These are phyloP conservation scores for Capreolus pygargus DNA, from an alignment of 2,113 vertebrate species.

Conservation along the genomic window DNA sequence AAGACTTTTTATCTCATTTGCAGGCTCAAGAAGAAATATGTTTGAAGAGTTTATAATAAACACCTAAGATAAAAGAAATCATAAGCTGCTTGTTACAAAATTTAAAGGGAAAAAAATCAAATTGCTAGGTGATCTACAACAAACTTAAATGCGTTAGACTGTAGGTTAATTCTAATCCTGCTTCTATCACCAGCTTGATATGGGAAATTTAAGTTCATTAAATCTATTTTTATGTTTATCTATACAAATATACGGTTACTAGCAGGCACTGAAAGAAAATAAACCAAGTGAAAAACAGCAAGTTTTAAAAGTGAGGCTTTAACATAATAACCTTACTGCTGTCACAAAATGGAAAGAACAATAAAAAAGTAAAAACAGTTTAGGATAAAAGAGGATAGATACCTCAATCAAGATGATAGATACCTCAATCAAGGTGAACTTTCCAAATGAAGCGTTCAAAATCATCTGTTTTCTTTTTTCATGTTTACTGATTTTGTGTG, in stretches of 20 bases:
- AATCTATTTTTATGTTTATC: slow-evolving; percentile 14
- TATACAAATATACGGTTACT: slow-evolving; percentile 18
- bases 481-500: neutral
- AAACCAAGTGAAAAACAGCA: neutral
- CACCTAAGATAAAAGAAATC: slow-evolving; percentile 83
- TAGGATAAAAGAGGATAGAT: neutral
- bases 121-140: neutral
- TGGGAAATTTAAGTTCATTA: slow-evolving; percentile 31
- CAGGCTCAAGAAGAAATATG: slow-evolving; percentile 96
- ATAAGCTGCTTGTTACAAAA: slow-evolving; percentile 19
- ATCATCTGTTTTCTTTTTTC: slow-evolving; percentile 10
- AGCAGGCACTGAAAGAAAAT: neutral
- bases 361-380: slow-evolving; percentile 13
- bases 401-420: neutral
- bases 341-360: neutral
- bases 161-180: slow-evolving; percentile 10
- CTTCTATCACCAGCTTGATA: slow-evolving; percentile 4
- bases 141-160: slow-evolving; percentile 10
- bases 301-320: slow-evolving; percentile 25
- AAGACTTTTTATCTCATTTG: slow-evolving; percentile 94
- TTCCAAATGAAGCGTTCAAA: slow-evolving; percentile 25
- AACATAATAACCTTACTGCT: neutral
- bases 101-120: slow-evolving; percentile 31
- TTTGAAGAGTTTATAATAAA: slow-evolving; percentile 98
- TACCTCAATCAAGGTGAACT: neutral